These are phyloP conservation scores for Protobothrops mucrosquamatus DNA, from an alignment of 2,113 vertebrate species.

Conservation along the genomic window DNA sequence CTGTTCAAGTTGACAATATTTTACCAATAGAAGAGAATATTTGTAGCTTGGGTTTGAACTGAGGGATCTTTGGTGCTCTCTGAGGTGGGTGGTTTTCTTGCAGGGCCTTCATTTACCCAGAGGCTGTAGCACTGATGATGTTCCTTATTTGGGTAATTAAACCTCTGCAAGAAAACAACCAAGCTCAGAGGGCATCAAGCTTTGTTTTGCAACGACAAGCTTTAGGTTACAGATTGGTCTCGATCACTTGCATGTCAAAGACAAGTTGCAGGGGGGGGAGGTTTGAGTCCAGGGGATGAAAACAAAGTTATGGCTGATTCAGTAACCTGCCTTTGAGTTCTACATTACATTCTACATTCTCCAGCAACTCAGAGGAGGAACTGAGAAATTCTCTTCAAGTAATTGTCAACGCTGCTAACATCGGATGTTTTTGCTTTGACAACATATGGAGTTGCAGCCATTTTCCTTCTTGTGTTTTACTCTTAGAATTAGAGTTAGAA, in stretches of 20 bases:
- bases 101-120: neutral
- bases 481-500: too few relatives aligned
- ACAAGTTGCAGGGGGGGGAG: neutral
- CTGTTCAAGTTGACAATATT: neutral
- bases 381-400: neutral
- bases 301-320: neutral
- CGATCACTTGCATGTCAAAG: neutral
- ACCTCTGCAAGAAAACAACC: neutral
- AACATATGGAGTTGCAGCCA: too few relatives aligned
- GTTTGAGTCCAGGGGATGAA: neutral
- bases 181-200: neutral
- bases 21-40: neutral
- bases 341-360: neutral
- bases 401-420: too few relatives aligned
- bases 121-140: neutral
- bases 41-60: neutral
- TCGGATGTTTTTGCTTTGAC: too few relatives aligned
- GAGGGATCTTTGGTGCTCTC: neutral
- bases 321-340: neutral
- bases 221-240: neutral
- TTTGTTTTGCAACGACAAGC: neutral
- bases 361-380: neutral
- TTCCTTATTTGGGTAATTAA: neutral
- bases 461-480: too few relatives aligned
- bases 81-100: neutral